These are phyloP conservation scores for Trichonephila clavipes DNA, from an alignment of 1,140 invertebrate species.

Conservation along the genomic window DNA sequence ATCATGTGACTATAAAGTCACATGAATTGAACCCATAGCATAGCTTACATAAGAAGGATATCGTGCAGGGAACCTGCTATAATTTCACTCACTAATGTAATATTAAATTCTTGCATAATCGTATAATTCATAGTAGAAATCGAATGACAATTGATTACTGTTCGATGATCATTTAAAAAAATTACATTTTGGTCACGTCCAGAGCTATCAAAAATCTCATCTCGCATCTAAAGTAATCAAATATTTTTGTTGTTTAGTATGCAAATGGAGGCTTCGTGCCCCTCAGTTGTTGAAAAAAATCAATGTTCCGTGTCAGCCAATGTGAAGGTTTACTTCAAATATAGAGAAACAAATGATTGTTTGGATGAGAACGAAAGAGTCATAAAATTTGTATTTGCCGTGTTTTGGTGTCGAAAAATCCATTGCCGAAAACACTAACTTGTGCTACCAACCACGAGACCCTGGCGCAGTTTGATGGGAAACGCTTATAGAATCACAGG, in stretches of 20 bases:
- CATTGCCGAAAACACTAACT: background rate
- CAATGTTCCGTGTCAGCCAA: conserved; percentile 9
- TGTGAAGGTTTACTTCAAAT: background rate
- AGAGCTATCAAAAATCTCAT: background rate
- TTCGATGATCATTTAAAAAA: background rate
- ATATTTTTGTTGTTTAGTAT: background rate
- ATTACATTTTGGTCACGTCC: background rate
- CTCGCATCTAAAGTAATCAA: background rate
- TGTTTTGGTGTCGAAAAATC: background rate
- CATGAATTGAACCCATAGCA: too few species aligned
- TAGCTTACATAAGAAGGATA: too few species aligned
- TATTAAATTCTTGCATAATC: too few species aligned
- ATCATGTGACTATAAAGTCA: too few species aligned
- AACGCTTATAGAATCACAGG: background rate
- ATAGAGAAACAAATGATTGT: background rate
- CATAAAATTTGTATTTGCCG: conserved; percentile 7
- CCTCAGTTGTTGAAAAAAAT: background rate
- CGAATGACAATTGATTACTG: too few species aligned
- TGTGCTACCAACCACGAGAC: background rate
- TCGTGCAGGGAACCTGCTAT: too few species aligned
- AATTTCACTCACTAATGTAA: too few species aligned
- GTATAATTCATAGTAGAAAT: too few species aligned
- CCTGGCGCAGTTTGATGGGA: background rate
- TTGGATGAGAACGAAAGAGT: background rate
- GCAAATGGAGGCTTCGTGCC: background rate